Percentiles rank a stretch among this genome's conserved stretches.
Evolutionary conservation across 2,113 vertebrate species (phyloP).

Genomic region (Hassar affinis): DNA sequence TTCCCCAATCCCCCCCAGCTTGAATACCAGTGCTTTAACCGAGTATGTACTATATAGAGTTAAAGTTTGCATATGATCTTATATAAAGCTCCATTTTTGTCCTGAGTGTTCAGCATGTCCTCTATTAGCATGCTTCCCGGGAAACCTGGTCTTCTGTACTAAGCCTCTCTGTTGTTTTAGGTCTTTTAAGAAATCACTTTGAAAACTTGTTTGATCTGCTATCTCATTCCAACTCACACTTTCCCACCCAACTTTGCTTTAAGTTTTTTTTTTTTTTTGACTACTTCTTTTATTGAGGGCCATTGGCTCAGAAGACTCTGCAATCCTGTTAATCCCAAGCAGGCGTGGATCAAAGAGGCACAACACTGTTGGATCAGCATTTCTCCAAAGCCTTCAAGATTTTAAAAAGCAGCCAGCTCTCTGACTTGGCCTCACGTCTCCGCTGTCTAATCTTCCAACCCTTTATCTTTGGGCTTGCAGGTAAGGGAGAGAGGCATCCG

Average conservation of each 20-base stretch:
- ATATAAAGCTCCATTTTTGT: constrained; percentile 39
- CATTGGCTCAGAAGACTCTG: constrained; percentile 56
- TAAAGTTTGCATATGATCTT: constrained; percentile 36
- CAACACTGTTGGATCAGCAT: constrained; percentile 60
- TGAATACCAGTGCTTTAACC: not conserved
- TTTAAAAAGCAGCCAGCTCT: constrained; percentile 26
- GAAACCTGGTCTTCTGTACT: constrained; percentile 40
- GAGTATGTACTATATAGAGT: not conserved
- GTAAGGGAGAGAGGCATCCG: constrained; percentile 73
- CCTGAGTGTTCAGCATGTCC: constrained; percentile 32
- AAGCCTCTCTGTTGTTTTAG: constrained; percentile 60
- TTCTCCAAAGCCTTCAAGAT: constrained; percentile 46
- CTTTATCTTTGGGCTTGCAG: constrained; percentile 61
- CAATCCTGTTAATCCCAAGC: constrained; percentile 67
- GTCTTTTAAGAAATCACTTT: constrained; percentile 59
- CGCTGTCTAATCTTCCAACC: not conserved
- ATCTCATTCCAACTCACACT: constrained; percentile 38
- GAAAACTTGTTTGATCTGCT: constrained; percentile 61
- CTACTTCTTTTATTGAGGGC: constrained; percentile 58
- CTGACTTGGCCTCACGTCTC: constrained; percentile 14
- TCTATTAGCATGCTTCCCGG: constrained; percentile 54
- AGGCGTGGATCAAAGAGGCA: constrained; percentile 64
- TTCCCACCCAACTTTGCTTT: constrained; percentile 54
- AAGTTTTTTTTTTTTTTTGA: not conserved
- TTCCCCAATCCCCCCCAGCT: not conserved